A percentile compares a stretch with the other conserved stretches of the same genome.
Evolutionary conservation across 2,888 invertebrate genomes (phyloP).

Genomic region (Sinotaia quadrata): DNA sequence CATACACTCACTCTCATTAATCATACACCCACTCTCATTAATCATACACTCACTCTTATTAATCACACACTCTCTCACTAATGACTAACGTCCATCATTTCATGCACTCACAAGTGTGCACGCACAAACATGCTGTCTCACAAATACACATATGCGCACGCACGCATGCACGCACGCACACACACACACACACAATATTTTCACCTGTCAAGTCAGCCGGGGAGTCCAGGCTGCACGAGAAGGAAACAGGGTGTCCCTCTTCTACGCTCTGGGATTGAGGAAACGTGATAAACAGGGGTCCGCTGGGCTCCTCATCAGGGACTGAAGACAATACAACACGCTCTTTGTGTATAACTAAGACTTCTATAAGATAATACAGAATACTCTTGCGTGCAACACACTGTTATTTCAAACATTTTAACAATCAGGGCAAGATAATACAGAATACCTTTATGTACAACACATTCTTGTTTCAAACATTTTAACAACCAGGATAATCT

Average conservation of each 20-base stretch:
- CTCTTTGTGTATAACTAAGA: too few relatives aligned
- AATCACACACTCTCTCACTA: too few relatives aligned
- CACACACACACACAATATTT: not conserved
- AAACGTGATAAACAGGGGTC: slow-evolving; percentile 90
- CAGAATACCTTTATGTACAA: too few relatives aligned
- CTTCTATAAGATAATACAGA: too few relatives aligned
- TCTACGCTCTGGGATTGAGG: slow-evolving; percentile 88
- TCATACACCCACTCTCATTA: too few relatives aligned
- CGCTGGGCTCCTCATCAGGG: slow-evolving; percentile 84
- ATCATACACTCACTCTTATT: too few relatives aligned
- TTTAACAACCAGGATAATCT: too few relatives aligned
- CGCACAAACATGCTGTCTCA: not conserved
- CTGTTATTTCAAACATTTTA: too few relatives aligned
- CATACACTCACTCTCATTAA: too few relatives aligned
- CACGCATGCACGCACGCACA: not conserved
- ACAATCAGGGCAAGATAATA: too few relatives aligned
- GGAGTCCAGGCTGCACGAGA: slow-evolving; percentile 52
- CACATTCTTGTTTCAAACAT: too few relatives aligned
- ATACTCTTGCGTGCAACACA: too few relatives aligned
- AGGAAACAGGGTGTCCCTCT: slow-evolving; percentile 80
- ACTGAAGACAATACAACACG: slow-evolving; percentile 78
- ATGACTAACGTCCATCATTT: not conserved
- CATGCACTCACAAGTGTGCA: not conserved
- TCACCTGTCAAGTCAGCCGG: slow-evolving; percentile 35
- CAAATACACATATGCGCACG: not conserved